These are phyloP conservation scores for Autographa gamma DNA, from an alignment of 2,888 invertebrate species.

Conservation along the genomic window DNA sequence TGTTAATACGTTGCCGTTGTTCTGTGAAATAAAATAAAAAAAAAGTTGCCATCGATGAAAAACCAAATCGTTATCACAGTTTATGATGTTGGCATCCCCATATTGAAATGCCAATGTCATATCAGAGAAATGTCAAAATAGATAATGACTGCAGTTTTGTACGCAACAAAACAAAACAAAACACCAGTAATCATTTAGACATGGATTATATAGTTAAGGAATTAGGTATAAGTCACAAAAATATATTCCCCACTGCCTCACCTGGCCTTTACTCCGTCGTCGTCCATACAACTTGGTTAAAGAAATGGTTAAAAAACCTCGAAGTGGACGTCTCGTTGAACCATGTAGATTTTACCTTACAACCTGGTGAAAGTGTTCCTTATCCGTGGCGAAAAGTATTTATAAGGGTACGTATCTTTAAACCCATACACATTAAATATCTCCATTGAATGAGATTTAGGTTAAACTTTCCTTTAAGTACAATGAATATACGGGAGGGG, in stretches of 20 bases:
- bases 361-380: constrained; percentile 87
- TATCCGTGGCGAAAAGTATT: constrained; percentile 89
- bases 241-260: constrained; percentile 88
- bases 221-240: constrained; percentile 92
- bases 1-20: too few species aligned
- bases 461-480: too few species aligned
- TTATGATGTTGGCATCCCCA: constrained; percentile 24
- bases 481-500: too few species aligned
- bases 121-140: constrained; percentile 57
- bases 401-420: constrained; percentile 78
- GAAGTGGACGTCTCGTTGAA: constrained; percentile 81
- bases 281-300: constrained; percentile 91
- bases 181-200: constrained; percentile 64
- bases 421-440: neutral
- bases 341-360: constrained; percentile 80
- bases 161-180: constrained; percentile 79
- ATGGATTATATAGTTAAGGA: constrained; percentile 93
- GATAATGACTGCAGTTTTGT: constrained; percentile 58
- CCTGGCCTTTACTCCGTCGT: constrained; percentile 90
- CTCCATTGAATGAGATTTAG: neutral
- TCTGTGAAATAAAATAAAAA: too few species aligned
- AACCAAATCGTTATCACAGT: too few species aligned
- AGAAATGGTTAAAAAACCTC: constrained; percentile 88
- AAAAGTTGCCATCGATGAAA: too few species aligned
- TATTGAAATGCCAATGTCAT: constrained; percentile 38